Evolutionary conservation across 2,113 vertebrate species (phyloP).

Genomic region (Albula goreensis): DNA sequence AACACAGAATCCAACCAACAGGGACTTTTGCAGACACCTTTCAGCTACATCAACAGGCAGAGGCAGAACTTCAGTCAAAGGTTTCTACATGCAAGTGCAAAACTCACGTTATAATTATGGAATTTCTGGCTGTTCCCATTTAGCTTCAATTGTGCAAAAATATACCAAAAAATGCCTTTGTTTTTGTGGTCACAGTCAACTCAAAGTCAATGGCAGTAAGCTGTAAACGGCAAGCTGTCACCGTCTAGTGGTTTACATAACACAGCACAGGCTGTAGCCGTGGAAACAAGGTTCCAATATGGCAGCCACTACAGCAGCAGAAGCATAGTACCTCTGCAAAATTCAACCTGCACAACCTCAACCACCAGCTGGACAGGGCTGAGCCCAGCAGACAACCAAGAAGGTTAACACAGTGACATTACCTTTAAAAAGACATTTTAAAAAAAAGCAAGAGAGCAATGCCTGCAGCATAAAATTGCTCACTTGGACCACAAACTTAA

Average conservation of each 20-base stretch:
- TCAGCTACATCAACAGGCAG: not conserved
- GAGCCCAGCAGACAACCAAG: not conserved
- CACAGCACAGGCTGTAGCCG: not conserved
- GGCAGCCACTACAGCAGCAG: too few relatives aligned
- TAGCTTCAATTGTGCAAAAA: not conserved
- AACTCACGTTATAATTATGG: not conserved
- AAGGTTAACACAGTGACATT: not conserved
- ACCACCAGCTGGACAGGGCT: not conserved
- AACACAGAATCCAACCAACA: not conserved
- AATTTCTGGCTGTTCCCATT: not conserved
- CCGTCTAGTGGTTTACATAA: conserved; percentile 1
- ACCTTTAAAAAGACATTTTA: not conserved
- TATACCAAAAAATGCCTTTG: not conserved
- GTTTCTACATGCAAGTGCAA: not conserved
- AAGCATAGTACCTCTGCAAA: too few relatives aligned
- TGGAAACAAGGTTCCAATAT: not conserved
- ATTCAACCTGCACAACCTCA: not conserved
- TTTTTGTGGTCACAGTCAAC: not conserved
- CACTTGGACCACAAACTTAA: too few relatives aligned
- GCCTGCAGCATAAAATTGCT: not conserved
- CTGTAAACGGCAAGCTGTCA: not conserved
- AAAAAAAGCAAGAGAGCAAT: not conserved
- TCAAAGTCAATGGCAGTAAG: not conserved
- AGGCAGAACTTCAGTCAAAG: not conserved
- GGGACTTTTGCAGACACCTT: not conserved